phyloP scores from a whole-genome alignment of 2,113 vertebrate species.

The Solea solea region DNA sequence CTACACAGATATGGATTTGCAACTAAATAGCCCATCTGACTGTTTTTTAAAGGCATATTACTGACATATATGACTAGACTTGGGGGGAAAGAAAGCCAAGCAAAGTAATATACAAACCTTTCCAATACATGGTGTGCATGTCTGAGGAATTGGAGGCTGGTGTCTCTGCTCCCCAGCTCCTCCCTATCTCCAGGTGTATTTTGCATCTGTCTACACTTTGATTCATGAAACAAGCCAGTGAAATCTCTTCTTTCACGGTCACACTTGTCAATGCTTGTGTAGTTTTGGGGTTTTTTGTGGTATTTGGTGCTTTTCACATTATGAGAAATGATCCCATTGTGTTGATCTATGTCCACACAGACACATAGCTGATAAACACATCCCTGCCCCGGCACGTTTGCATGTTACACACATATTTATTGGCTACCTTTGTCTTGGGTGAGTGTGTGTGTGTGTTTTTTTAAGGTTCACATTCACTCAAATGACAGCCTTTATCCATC shows the following conservation, averaged over 20 bases:
- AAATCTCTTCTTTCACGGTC: conserved; percentile 37
- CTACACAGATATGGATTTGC: too few relatives aligned
- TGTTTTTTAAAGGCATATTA: too few relatives aligned
- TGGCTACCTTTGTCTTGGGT: too few relatives aligned
- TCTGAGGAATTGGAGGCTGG: conserved; percentile 7
- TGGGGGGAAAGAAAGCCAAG: background rate
- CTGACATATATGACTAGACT: background rate
- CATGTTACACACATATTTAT: too few relatives aligned
- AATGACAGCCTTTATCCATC: too few relatives aligned
- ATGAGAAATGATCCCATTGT: conserved; percentile 17
- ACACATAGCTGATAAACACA: background rate
- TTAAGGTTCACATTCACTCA: too few relatives aligned
- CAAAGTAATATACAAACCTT: conserved; percentile 3
- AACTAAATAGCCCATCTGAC: too few relatives aligned
- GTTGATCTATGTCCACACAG: conserved; percentile 10
- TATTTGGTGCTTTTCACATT: conserved; percentile 36
- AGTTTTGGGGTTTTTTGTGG: conserved; percentile 48
- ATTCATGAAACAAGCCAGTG: conserved; percentile 35
- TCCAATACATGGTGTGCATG: background rate
- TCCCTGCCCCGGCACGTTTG: too few relatives aligned
- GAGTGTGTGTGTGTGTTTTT: too few relatives aligned
- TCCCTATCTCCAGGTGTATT: conserved; percentile 52
- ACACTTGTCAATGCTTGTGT: conserved; percentile 66
- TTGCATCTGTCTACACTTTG: conserved; percentile 55
- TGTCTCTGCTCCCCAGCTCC: conserved; percentile 13